Base-by-base conservation (phyloP, 2,888 invertebrate species). In the Lycia hirtaria region DNA sequence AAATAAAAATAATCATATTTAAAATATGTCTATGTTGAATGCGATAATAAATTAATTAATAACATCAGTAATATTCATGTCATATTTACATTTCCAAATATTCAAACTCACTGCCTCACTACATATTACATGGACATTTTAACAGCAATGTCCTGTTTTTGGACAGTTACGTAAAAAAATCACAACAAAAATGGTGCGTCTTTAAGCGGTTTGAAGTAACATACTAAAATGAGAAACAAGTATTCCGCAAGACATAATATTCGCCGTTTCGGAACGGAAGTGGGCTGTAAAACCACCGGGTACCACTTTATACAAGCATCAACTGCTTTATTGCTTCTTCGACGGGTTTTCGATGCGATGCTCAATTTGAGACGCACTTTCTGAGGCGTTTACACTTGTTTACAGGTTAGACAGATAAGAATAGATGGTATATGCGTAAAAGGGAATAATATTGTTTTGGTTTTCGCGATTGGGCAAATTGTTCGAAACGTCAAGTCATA, bases 271-370 rank as follows among this genome's bases (percentile, higher is more conserved):
- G 24, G 32, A 9, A 15, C 7, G 44, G 52, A 47, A 52, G 50
- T 41, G 37, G 44, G 47, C 30, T 40, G 48, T 57, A 57, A 57
- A 52, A 22, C 30, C 37, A 22, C 22, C 7, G 22, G 9, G 10
- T 32, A 19, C 41, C 41, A 52, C 57, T 57, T 52, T 37, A 51
- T 37, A 30, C 48, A 45, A 51, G 19, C 17, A 50, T 45, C 33
- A 45, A 52, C 52, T 43, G 41, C 40, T 52, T 57, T 57, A 57
- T 57, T 41, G 37, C 41, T 35, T 28, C 52, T 47, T 52, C 37
- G 45, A 48, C 48, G 41, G 44, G 9, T 52, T 50, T 22, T 41
- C 37, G 35, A 52, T 57, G 40, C 24, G 43, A 41, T 10, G 35
- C 48, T 52, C 56, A 40, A 56, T 51, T 56, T 40, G 41, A 56